Base-by-base conservation (phyloP, 2,113 vertebrate species). In the Larimichthys polyactis region DNA sequence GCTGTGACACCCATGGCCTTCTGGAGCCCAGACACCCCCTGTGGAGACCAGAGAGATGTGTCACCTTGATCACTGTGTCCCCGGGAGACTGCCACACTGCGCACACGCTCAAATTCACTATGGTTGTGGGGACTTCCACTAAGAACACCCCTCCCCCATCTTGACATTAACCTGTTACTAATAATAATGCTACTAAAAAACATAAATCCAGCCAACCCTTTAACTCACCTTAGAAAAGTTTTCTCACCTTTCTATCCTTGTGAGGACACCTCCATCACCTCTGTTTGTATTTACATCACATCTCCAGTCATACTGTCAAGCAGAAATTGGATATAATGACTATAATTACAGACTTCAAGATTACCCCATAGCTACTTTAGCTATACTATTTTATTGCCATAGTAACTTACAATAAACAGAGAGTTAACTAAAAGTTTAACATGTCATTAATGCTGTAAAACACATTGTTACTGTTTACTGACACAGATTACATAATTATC, bases 1-100 rank as follows among this genome's bases (percentile, higher is more conserved):
- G 85, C 79, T 11, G 32, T 88, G 86, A 92, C 89, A 91, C 85
- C 65, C 75, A 4, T 92, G 90, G 88, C 91, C 91, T 91, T 88
- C 90, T 83, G 69, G 74, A 82, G 64, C 52, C 79, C 90, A 89
- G 91, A 91, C 87, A 87, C 91, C 89, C 75, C 92, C 92, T 5
- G 77, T 85, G 60, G 92, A 90, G 87, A 78, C 79, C 87, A 67
- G 71, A 87, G 81, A 83, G 87, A 86, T 65, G 46, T 89, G 91
- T 92, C 91, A 87, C 90, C 91, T 90, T 90, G 84, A 88, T 90
- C 78, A 71, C 70, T 44, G 75, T 84, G 75, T 83, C 83, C 86
- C 75, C 22, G 0, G 43, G 69, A 87, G 75, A 88, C 81, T 68
- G 63, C 14, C 70, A 1, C 43, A 43, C 73, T 29, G 52, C 19